Conservation (phyloP, 2,113 vertebrate genomes). For the Podocnemis expansa region DNA sequence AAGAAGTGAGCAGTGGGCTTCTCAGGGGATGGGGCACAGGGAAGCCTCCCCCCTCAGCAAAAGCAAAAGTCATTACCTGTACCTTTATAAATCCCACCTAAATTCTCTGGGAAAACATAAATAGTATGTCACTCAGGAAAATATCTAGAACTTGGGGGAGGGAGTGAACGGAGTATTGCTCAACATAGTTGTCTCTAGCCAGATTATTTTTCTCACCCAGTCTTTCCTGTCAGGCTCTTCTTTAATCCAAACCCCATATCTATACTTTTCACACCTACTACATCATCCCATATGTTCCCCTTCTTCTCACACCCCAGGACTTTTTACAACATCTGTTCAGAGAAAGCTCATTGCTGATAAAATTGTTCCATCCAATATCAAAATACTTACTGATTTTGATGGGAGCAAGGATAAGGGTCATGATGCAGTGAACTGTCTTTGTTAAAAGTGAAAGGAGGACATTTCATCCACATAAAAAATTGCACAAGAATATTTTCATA, state of each 20-base stretch:
- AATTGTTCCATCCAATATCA: background rate
- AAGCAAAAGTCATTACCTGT: too few relatives aligned
- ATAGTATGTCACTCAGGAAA: background rate
- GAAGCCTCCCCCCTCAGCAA: too few relatives aligned
- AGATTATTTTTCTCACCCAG: background rate
- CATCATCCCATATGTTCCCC: background rate
- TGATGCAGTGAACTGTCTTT: background rate
- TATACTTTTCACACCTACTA: background rate
- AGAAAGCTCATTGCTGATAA: background rate
- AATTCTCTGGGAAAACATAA: background rate
- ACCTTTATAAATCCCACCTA: too few relatives aligned
- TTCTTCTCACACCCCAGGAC: background rate
- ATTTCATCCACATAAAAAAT: background rate
- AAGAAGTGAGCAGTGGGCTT: too few relatives aligned
- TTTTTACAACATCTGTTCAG: background rate
- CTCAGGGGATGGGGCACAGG: too few relatives aligned
- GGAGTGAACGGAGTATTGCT: background rate
- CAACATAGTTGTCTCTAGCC: background rate
- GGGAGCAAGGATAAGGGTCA: background rate
- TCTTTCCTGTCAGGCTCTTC: background rate
- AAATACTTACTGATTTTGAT: background rate
- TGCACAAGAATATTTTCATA: background rate
- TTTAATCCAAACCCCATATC: background rate
- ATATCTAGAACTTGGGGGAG: background rate
- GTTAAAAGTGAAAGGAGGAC: background rate